These are phyloP conservation scores for Scaptomyza parva DNA, from an alignment of 2,888 invertebrate species.

Conservation along the genomic window DNA sequence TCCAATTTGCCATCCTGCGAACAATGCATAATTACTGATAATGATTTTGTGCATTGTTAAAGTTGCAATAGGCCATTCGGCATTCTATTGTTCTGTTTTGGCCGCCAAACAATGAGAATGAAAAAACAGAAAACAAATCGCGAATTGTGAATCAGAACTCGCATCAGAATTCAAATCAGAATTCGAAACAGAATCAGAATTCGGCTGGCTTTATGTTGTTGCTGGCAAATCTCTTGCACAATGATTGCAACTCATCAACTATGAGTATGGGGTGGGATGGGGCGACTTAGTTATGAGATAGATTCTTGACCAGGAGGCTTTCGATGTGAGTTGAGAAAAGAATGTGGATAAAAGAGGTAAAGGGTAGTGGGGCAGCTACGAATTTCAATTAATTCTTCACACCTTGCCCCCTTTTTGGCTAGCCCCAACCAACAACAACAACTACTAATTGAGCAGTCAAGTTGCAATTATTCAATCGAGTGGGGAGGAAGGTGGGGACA, in stretches of 20 bases:
- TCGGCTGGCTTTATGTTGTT: too few relatives aligned
- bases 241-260: constrained; percentile 52
- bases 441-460: constrained; percentile 61
- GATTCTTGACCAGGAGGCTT: constrained; percentile 36
- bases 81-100: constrained; percentile 58
- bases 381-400: constrained; percentile 69
- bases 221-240: constrained; percentile 14
- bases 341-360: neutral
- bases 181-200: too few relatives aligned
- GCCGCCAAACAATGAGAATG: too few relatives aligned
- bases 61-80: constrained; percentile 48
- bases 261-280: neutral
- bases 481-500: neutral
- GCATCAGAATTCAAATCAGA: too few relatives aligned
- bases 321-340: constrained; percentile 23
- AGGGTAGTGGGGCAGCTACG: constrained; percentile 29
- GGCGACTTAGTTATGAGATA: constrained; percentile 57
- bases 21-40: constrained; percentile 80
- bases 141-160: too few relatives aligned
- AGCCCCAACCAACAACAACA: constrained; percentile 25
- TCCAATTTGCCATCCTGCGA: constrained; percentile 35
- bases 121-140: too few relatives aligned
- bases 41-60: constrained; percentile 76
- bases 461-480: constrained; percentile 12
- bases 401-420: constrained; percentile 44